Conservation (phyloP, 92 coral and sea anemone species). For the Bergia puertoricense region DNA sequence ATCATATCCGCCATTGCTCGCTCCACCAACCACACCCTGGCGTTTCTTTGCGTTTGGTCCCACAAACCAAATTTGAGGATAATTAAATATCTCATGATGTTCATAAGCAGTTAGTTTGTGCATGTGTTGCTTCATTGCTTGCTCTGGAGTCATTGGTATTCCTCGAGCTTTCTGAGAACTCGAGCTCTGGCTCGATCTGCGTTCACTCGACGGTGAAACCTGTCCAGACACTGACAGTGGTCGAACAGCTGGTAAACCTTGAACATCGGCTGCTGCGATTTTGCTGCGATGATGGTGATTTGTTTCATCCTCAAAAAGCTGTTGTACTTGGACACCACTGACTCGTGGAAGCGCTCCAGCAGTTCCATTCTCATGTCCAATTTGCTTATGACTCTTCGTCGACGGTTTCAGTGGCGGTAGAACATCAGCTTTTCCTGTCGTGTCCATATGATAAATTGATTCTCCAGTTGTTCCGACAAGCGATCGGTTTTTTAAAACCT, state of each 20-base stretch:
- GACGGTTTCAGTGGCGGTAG: conserved; percentile 96
- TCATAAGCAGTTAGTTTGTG: conserved; percentile 95
- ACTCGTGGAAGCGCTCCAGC: conserved; percentile 85
- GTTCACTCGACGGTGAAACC: conserved; percentile 79
- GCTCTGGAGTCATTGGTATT: conserved; percentile 86
- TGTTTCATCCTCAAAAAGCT: conserved; percentile 97
- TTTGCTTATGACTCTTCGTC: conserved; percentile 91
- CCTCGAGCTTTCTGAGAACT: conserved; percentile 86
- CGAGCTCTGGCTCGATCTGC: conserved; percentile 74
- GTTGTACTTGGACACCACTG: conserved; percentile 99
- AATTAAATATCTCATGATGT: conserved; percentile 94
- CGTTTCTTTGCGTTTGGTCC: conserved; percentile 98
- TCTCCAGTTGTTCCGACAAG: conserved; percentile 82
- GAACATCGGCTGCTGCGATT: conserved; percentile 77
- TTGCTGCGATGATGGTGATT: conserved; percentile 86
- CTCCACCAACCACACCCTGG: conserved; percentile 99
- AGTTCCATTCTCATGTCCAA: conserved; percentile 69
- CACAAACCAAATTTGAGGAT: conserved; percentile 94
- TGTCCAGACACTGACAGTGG: conserved; percentile 79
- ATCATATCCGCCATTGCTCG: conserved; percentile 96
- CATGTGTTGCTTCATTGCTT: conserved; percentile 96
- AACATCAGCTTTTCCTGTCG: conserved; percentile 85
- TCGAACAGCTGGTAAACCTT: conserved; percentile 86
- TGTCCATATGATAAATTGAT: conserved; percentile 85
- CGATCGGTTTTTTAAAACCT: conserved; percentile 89